Conservation (phyloP, 92 coral and sea anemone species). For the Palythoa grandis region DNA sequence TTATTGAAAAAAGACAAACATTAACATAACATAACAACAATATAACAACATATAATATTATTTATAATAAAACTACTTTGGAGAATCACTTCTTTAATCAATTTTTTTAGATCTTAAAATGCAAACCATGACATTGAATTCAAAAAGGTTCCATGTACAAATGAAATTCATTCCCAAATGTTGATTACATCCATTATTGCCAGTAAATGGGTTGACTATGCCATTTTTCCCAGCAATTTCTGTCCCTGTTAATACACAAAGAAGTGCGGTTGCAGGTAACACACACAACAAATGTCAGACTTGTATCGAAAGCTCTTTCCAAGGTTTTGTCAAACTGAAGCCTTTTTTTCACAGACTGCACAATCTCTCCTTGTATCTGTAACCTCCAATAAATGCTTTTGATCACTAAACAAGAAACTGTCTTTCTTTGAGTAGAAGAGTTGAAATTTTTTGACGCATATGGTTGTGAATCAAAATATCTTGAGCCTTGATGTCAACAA, state of each 20-base stretch:
- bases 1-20: too few species aligned
- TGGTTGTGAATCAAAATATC: neutral
- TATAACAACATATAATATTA: neutral
- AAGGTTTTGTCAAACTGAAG: neutral
- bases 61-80: neutral
- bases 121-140: neutral
- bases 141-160: neutral
- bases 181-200: neutral
- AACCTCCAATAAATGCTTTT: slow-evolving; percentile 40
- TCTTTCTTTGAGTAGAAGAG: neutral
- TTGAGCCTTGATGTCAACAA: neutral
- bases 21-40: too few species aligned
- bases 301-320: neutral
- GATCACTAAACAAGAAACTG: slow-evolving; percentile 19
- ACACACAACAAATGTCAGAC: slow-evolving; percentile 42
- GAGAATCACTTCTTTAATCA: neutral
- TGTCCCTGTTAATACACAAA: slow-evolving; percentile 11
- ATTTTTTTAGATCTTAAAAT: neutral
- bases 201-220: neutral
- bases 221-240: neutral
- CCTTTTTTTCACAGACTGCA: slow-evolving; percentile 54
- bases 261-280: slow-evolving; percentile 46
- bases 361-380: slow-evolving; percentile 51
- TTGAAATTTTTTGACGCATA: neutral
- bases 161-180: neutral